Base-by-base conservation (phyloP, 2,888 invertebrate species). In the Drosophila pegasa region DNA sequence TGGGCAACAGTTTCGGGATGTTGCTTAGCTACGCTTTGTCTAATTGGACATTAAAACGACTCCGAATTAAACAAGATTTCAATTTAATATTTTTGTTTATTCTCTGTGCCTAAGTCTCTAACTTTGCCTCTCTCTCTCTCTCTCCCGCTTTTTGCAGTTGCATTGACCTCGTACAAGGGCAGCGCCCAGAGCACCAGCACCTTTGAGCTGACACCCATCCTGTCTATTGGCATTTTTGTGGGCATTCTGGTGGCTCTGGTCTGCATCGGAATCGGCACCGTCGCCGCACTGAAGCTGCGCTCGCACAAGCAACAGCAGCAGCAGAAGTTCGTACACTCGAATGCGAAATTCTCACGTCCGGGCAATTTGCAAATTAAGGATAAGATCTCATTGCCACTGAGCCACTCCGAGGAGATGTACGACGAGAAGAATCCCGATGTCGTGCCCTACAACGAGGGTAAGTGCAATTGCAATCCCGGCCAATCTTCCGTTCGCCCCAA, bases 351-450 rank as follows among this genome's bases (percentile, higher is more conserved):
- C 90, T 93, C 94, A 87, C 93, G 95, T 87, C 95, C 95, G 16
- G 93, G 93, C 87, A 93, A 94, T 91, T 93, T 94, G 78, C 93
- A 94, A 80, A 93, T 94, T 88, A 94, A 94, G 92, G 94, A 95
- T 91, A 96, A 95, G 92, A 95, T 94, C 72, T 93, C 94, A 60
- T 92, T 95, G 90, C 95, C 95, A 79, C 93, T 94, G 75, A 93
- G 93, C 79, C 94, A 93, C 82, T 94, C 95, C 20, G 95, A 96
- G 77, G 95, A 95, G 89, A 94, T 96, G 90, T 95, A 96, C 85
- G 97, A 97, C 90, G 97, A 98, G 92, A 96, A 95, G 91, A 97
- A 97, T 93, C 97, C 97, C 29, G 97, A 97, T 91, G 96, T 97
- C 75, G 96, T 97, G 67, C 97, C 97, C 29, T 95, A 96, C 80